A percentile compares a stretch with the other conserved stretches of the same genome.
Evolutionary conservation across 2,797 vertebrate species (phyloP).

Genomic region (Schizothorax lantsangensis): DNA sequence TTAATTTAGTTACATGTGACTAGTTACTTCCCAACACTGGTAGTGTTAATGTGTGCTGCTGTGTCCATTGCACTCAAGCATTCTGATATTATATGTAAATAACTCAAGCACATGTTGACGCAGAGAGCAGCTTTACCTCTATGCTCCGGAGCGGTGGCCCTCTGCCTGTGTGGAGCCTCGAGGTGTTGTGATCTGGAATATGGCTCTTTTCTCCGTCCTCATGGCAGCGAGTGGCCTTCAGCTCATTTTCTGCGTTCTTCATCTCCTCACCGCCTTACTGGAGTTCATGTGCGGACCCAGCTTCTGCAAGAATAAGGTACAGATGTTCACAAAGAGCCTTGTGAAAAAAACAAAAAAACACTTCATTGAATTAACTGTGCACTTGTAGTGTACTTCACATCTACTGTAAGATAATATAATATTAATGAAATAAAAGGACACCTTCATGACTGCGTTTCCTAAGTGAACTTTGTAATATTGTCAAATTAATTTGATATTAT

Average conservation of each 20-base stretch:
- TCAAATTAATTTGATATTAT: neutral
- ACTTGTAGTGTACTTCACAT: neutral
- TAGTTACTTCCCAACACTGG: too few relatives aligned
- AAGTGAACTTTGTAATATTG: neutral
- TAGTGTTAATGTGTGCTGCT: too few relatives aligned
- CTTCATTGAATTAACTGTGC: neutral
- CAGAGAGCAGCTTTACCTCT: constrained; percentile 71
- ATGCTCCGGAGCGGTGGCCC: constrained; percentile 67
- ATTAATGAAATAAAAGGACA: neutral
- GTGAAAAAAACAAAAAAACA: too few relatives aligned
- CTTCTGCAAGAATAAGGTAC: constrained; percentile 69
- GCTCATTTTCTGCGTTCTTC: constrained; percentile 68
- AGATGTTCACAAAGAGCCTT: neutral
- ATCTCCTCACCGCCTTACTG: constrained; percentile 68
- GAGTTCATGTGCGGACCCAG: constrained; percentile 67
- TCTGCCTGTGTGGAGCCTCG: constrained; percentile 72
- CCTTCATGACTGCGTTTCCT: neutral
- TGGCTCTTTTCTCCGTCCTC: constrained; percentile 73
- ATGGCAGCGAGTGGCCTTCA: constrained; percentile 69
- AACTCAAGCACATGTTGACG: neutral
- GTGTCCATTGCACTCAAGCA: neutral
- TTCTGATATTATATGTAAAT: neutral
- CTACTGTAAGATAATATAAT: neutral
- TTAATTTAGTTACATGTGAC: too few relatives aligned
- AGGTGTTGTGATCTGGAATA: constrained; percentile 76